Base-by-base conservation (phyloP, 1,140 invertebrate species). In the Drosophila teissieri region DNA sequence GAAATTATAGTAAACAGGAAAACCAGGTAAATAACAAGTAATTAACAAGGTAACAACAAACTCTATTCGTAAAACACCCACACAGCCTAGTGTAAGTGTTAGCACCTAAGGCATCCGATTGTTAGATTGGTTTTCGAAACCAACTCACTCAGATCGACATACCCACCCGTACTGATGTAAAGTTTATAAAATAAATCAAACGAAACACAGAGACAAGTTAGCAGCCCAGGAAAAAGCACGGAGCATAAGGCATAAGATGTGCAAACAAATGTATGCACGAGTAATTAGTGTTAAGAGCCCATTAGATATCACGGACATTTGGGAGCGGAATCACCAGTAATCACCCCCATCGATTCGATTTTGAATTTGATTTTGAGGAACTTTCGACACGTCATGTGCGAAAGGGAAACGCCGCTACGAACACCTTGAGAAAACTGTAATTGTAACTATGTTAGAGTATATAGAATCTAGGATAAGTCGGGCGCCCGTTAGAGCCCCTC, bases 371-470 rank as follows among this genome's bases (percentile, higher is more conserved):
- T 67, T 63, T 64, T 78, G 52, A 53, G 56, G 49, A 68, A 57
- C 51, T 78, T 83, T 68, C 54, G 65, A 8, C 49, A 76, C 73
- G 55, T 54, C 73, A 49, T 55, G 46, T 61, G 57, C 63, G 61
- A 51, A 57, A 76, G 73, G 73, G 53, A 78, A 86, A 86, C 83
- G 83, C 83, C 84, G 83, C 83, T 86, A 86, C 83, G 76, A 75
- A 83, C 85, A 86, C 83, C 83, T 86, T 86, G 80, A 77, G 70
- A 40, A 46, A 86, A 77, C 51, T 74, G 68, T 78, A 74, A 48
- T 15, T 67, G 64, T 65, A 68, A 68, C 58, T 72, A 58, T 24
- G 48, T 34, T 49, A 64, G 55, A 74, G 65, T 31, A 48, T 46
- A 34, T 42, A 70, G 67, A 68, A 48, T 8, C 53, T 85, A 84